Evolutionary conservation across 2,888 invertebrate genomes (phyloP).

Genomic region (Phaedon cochleariae): DNA sequence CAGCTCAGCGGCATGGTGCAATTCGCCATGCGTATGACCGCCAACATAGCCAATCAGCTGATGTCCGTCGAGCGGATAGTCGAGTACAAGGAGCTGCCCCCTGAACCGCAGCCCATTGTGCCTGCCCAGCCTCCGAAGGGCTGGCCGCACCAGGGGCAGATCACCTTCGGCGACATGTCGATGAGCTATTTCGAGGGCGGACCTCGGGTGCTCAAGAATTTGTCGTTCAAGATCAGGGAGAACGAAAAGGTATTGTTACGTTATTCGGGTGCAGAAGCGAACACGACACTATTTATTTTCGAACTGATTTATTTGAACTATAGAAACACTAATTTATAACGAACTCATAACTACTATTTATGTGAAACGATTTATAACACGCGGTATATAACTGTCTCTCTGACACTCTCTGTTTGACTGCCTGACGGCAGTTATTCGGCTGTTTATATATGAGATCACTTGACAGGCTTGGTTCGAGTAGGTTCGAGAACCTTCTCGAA

Average conservation of each 20-base stretch:
- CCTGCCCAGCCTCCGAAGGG: constrained; percentile 64
- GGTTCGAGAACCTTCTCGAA: too few species aligned
- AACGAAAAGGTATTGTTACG: constrained; percentile 69
- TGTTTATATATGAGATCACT: too few species aligned
- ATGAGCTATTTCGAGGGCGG: constrained; percentile 73
- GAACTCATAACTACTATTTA: too few species aligned
- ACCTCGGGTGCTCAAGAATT: constrained; percentile 74
- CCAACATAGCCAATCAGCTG: constrained; percentile 80
- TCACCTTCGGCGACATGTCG: constrained; percentile 70
- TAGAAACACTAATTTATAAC: too few species aligned
- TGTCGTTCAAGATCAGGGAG: constrained; percentile 73
- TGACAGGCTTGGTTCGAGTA: too few species aligned
- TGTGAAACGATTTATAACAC: too few species aligned
- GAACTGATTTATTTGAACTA: too few species aligned
- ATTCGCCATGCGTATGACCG: constrained; percentile 86
- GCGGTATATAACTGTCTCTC: too few species aligned
- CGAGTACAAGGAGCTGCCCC: constrained; percentile 78
- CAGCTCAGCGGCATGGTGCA: constrained; percentile 70
- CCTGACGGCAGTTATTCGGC: too few species aligned
- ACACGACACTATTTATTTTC: too few species aligned
- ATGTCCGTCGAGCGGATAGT: constrained; percentile 86
- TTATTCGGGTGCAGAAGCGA: too few species aligned
- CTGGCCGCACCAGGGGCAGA: constrained; percentile 76
- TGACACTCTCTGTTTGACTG: too few species aligned
- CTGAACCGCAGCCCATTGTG: constrained; percentile 66